Conservation (phyloP, 53 echinoderm and acorn worm genomes). For the Stichopus horrens region DNA sequence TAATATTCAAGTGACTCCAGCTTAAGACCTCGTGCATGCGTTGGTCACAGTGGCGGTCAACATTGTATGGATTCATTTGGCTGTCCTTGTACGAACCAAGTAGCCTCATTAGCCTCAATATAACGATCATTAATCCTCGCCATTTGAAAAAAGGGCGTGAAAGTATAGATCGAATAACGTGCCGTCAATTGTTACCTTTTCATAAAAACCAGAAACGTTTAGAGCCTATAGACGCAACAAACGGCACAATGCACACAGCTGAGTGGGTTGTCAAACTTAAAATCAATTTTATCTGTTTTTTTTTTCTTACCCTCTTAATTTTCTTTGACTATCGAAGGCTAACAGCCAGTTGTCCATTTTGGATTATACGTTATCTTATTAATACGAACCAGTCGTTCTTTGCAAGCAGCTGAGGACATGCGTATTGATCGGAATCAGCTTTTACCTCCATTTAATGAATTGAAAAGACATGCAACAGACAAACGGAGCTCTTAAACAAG, state of each 20-base stretch:
- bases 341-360: not conserved
- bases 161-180: constrained; percentile 20
- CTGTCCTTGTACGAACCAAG: constrained; percentile 13
- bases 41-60: too few relatives aligned
- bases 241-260: not conserved
- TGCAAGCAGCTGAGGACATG: too few relatives aligned
- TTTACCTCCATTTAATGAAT: too few relatives aligned
- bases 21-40: too few relatives aligned
- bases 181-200: not conserved
- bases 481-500: too few relatives aligned
- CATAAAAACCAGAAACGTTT: not conserved
- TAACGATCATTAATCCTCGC: not conserved
- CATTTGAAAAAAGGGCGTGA: constrained; percentile 1
- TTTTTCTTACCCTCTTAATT: not conserved
- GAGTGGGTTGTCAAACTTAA: constrained; percentile 24
- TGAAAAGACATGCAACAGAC: too few relatives aligned
- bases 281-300: not conserved
- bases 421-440: too few relatives aligned
- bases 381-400: too few relatives aligned
- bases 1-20: too few relatives aligned
- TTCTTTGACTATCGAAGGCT: constrained; percentile 32
- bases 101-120: constrained; percentile 1
- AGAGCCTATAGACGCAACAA: not conserved
- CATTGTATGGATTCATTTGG: not conserved
- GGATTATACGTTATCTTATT: not conserved